A percentile compares a stretch with the other conserved stretches of the same genome.
Evolutionary conservation across 2,113 vertebrate species (phyloP).

Genomic region (Cephalopterus ornatus): DNA sequence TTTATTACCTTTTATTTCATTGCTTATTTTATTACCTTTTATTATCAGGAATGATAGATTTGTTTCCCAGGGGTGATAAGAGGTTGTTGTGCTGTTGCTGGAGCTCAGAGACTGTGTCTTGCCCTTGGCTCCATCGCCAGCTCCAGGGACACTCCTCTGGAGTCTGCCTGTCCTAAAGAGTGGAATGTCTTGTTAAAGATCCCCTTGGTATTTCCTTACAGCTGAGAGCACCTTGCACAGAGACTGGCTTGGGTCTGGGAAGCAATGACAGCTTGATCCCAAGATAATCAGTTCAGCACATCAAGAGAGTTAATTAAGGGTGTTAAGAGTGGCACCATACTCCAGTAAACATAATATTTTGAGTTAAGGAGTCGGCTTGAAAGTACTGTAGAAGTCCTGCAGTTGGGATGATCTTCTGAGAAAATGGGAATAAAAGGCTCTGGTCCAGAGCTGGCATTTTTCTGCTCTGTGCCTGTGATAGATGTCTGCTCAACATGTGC

Average conservation of each 20-base stretch:
- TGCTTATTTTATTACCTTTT: neutral
- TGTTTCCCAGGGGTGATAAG: neutral
- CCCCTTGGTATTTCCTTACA: neutral
- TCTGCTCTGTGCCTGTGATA: neutral
- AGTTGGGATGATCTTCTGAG: neutral
- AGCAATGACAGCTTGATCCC: neutral
- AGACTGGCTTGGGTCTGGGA: neutral
- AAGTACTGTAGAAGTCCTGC: neutral
- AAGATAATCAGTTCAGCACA: neutral
- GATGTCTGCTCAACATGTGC: neutral
- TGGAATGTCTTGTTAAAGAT: neutral
- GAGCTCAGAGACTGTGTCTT: neutral
- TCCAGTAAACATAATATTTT: neutral
- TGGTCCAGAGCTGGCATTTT: neutral
- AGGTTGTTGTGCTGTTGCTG: neutral
- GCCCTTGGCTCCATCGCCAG: neutral
- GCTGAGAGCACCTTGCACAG: neutral
- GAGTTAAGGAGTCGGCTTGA: neutral
- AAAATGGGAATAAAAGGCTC: neutral
- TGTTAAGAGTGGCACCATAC: neutral
- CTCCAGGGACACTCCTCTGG: neutral
- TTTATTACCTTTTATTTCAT: neutral
- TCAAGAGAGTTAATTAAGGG: neutral
- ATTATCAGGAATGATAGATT: neutral
- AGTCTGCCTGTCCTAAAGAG: neutral